Evolutionary conservation across 1,140 invertebrate species (phyloP).

Genomic region (Centruroides vittatus): DNA sequence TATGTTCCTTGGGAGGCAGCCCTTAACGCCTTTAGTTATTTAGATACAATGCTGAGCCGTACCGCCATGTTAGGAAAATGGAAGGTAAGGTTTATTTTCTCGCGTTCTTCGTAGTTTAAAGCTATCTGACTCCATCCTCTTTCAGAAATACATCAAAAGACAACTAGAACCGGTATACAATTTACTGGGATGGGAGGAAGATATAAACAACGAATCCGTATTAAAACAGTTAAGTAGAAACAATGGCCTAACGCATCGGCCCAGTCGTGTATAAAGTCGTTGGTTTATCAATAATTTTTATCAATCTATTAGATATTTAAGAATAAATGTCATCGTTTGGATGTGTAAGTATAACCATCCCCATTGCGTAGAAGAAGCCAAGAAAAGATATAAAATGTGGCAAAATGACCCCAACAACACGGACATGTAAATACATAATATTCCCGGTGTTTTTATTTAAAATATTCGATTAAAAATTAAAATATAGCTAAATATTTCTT

Average conservation of each 20-base stretch:
- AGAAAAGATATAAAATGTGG: constrained; percentile 12
- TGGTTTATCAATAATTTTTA: too few species aligned
- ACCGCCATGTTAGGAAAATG: constrained; percentile 12
- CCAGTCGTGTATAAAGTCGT: too few species aligned
- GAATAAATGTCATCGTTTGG: constrained; percentile 13
- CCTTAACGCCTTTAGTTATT: constrained; percentile 6
- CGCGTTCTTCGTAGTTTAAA: neutral
- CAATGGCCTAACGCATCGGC: too few species aligned
- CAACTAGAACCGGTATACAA: constrained; percentile 43
- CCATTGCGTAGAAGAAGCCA: constrained; percentile 15
- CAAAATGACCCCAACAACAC: neutral
- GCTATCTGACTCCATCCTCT: too few species aligned
- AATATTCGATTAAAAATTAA: too few species aligned
- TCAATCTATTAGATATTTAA: constrained; percentile 1
- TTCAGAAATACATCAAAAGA: constrained; percentile 44
- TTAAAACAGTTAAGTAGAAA: too few species aligned
- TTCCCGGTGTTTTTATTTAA: too few species aligned
- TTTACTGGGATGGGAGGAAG: constrained; percentile 43
- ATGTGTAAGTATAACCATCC: constrained; percentile 12
- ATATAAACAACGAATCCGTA: constrained; percentile 21
- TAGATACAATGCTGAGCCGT: constrained; percentile 16
- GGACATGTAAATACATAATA: constrained; percentile 9
- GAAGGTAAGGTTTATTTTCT: constrained; percentile 11
- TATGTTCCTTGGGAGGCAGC: constrained; percentile 67
- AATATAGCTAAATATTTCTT: too few species aligned